Percentiles rank a stretch among this genome's conserved stretches.
These are phyloP conservation scores for Calameuta idolon DNA, from an alignment of 2,888 invertebrate species.

Conservation along the genomic window DNA sequence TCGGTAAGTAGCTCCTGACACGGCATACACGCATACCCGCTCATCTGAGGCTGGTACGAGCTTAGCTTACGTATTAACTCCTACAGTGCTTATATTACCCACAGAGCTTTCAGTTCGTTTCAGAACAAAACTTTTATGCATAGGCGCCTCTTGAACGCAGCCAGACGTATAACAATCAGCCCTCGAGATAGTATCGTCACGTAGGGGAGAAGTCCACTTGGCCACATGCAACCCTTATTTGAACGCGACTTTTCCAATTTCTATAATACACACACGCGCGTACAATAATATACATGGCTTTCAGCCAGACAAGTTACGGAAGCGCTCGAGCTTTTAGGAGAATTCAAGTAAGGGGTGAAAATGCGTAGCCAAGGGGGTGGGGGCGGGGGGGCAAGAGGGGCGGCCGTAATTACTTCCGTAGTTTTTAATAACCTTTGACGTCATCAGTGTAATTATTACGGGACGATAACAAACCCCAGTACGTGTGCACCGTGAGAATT, in stretches of 20 bases:
- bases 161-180: conserved; percentile 10
- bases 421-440: conserved; percentile 15
- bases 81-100: neutral
- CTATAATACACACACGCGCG: neutral
- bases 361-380: neutral
- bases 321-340: neutral
- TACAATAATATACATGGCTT: neutral
- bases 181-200: conserved; percentile 11
- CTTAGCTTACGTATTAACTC: neutral
- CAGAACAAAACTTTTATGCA: neutral
- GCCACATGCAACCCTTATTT: neutral
- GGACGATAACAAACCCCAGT: neutral
- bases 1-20: conserved; percentile 36
- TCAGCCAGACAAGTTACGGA: neutral
- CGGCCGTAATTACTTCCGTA: conserved; percentile 18
- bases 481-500: neutral
- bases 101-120: neutral
- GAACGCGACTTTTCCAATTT: neutral
- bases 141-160: neutral
- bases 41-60: neutral
- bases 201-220: neutral
- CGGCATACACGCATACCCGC: conserved; percentile 11
- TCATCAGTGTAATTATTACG: conserved; percentile 18
- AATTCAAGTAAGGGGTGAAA: neutral
- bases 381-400: neutral